Percentiles rank a stretch among this genome's conserved stretches.
phyloP scores from a whole-genome alignment of 1,140 invertebrate species.

The Hycleus cichorii region DNA sequence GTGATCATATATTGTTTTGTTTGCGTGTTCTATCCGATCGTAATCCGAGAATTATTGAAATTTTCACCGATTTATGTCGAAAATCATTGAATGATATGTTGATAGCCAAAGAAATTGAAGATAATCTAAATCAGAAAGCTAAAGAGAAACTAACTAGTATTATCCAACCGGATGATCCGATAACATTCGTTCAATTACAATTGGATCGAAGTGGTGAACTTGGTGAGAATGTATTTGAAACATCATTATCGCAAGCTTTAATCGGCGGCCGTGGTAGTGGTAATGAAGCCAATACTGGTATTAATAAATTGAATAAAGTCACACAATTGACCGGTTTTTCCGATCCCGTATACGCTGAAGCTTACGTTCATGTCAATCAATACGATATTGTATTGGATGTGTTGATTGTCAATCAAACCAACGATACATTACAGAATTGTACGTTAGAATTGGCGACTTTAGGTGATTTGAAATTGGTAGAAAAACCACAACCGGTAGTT shows the following conservation, averaged over 20 bases:
- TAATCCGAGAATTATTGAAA: conserved; percentile 58
- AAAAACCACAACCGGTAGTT: conserved; percentile 92
- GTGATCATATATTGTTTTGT: conserved; percentile 84
- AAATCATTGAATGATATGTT: conserved; percentile 81
- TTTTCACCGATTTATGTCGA: conserved; percentile 75
- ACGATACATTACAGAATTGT: conserved; percentile 95
- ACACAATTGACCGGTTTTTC: conserved; percentile 99
- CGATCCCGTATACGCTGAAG: conserved; percentile 98
- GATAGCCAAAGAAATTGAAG: conserved; percentile 70
- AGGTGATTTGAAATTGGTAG: conserved; percentile 95
- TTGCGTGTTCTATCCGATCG: conserved; percentile 70
- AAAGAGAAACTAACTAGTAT: conserved; percentile 63
- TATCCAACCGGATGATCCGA: conserved; percentile 83
- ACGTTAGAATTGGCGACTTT: conserved; percentile 95
- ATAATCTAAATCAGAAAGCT: conserved; percentile 47
- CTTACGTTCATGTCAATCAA: conserved; percentile 98
- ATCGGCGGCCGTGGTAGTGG: conserved; percentile 49
- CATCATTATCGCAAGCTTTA: conserved; percentile 86
- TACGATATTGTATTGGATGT: conserved; percentile 98
- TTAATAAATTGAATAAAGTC: conserved; percentile 74
- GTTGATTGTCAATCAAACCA: conserved; percentile 96
- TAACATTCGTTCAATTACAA: conserved; percentile 77
- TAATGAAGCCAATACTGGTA: conserved; percentile 45
- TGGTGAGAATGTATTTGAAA: conserved; percentile 90
- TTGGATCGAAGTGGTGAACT: conserved; percentile 64